Percentiles rank a stretch among this genome's conserved stretches.
Evolutionary conservation across 1,140 invertebrate genomes (phyloP).

Genomic region (Macrobrachium nipponense): DNA sequence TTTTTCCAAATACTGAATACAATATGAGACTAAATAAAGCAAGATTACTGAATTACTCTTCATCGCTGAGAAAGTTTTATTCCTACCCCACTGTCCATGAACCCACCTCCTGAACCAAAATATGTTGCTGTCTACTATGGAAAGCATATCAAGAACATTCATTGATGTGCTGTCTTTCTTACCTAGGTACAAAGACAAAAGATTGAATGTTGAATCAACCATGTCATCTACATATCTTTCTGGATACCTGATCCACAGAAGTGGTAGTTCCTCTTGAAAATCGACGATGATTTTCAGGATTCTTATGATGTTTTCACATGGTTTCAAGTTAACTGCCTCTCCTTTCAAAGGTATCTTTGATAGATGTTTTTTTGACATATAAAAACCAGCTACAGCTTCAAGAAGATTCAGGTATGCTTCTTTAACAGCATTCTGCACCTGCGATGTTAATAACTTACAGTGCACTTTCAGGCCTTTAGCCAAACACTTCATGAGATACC

Average conservation of each 20-base stretch:
- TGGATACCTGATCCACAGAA: slow-evolving; percentile 63
- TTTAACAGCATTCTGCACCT: slow-evolving; percentile 62
- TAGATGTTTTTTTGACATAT: slow-evolving; percentile 54
- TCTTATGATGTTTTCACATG: slow-evolving; percentile 42
- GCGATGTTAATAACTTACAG: slow-evolving; percentile 59
- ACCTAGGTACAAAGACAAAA: slow-evolving; percentile 38
- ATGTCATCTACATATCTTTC: slow-evolving; percentile 58
- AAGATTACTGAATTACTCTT: slow-evolving; percentile 55
- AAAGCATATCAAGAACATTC: slow-evolving; percentile 53
- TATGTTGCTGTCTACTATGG: slow-evolving; percentile 57
- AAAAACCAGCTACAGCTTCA: slow-evolving; percentile 62
- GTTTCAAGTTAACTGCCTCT: slow-evolving; percentile 38
- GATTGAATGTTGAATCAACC: slow-evolving; percentile 50
- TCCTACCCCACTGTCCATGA: slow-evolving; percentile 61
- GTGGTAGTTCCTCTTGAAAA: slow-evolving; percentile 59
- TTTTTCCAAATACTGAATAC: slow-evolving; percentile 43
- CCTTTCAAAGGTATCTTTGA: slow-evolving; percentile 43
- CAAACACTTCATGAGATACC: slow-evolving; percentile 54
- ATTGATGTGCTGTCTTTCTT: slow-evolving; percentile 26
- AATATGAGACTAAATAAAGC: slow-evolving; percentile 46
- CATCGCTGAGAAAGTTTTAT: slow-evolving; percentile 57
- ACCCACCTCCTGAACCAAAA: slow-evolving; percentile 60
- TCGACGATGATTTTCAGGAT: slow-evolving; percentile 54
- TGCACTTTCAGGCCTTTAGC: slow-evolving; percentile 63
- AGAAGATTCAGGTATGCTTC: slow-evolving; percentile 63